Evolutionary conservation across 2,113 vertebrate genomes (phyloP), one percentile per base, ranked within the genome.

Genomic region (Labrus mixtus): DNA sequence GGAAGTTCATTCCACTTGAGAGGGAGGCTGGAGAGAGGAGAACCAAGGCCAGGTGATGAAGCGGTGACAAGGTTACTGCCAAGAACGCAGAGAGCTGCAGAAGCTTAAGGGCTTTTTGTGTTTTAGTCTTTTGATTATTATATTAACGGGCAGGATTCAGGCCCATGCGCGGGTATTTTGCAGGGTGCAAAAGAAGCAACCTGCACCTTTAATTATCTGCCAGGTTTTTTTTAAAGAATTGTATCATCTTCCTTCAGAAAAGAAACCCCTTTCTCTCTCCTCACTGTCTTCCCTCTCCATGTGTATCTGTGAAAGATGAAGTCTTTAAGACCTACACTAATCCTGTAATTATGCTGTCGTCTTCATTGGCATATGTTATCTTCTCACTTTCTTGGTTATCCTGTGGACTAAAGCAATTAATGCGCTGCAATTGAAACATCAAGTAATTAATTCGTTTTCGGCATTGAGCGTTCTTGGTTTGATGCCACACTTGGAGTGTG

Each of bases 401-500:
- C 94, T 81, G 74, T 79, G 76, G 84, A 76, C 85, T 79, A 95
- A 91, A 95, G 95, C 94, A 95, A 95, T 95, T 90, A 94, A 93
- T 92, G 55, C 3, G 90, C 93, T 84, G 87, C 94, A 97, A 96
- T 97, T 92, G 93, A 95, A 95, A 96, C 94, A 91, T 91, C 46
- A 78, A 94, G 92, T 96, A 96, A 97, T 98, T 96, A 95, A 94
- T 96, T 96, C 92, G 95, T 96, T 97, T 96, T 94, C 94, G 93
- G 94, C 93, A 91, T 95, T 81, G 93, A 94, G 95, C 94, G 89
- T 82, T 71, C 91, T 95, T 95, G 94, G 95, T 95, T 95, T 95
- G 94, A 95, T 93, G 93, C 92, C 83, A 78, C 84, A 74, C 90
- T 90, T 82, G 55, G 88, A 90, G 92, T 91, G 90, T 93, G 93